Evolutionary conservation across 2,888 invertebrate genomes (phyloP), one percentile per base, ranked within the genome.

Genomic region (Lasius fuliginosus): DNA sequence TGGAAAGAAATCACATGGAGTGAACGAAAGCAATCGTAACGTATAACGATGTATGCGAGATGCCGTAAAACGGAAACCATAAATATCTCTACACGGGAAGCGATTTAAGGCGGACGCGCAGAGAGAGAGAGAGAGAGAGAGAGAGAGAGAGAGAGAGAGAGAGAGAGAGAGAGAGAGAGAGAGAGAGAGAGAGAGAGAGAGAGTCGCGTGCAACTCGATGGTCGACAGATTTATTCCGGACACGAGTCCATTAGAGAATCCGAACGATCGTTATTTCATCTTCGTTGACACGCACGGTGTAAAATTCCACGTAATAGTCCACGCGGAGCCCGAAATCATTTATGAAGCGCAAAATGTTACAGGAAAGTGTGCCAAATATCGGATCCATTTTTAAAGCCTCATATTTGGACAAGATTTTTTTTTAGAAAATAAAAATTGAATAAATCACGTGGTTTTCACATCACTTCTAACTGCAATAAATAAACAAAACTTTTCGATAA

Each of bases 61-160:
- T 18, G 60, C 64, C 89, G 82, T 82, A 82, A 86, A 89, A 33
- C 58, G 56, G 56, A 64, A 65, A 60, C 69, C 42, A 71, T 85
- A 86, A 88, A 89, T 64, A 74, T 74, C 53, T 27, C 49, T 58
- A 27, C 64, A 69, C 65, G 15, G 42, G 53, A 40, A 62, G 74
- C 75, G 82, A 86, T 88, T 88, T 84, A 86, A 46, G 15, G 69
- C 11, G 46, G 30, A 73, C 27, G 27, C 1, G 3, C 18, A 5
- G 5, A 36, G 3, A 5, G 3, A 33, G 30, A 30, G 3, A 30
- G 30, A 30, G 30, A 30, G 36, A 36, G 36, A 5, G 36, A 53
- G n/a, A n/a, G 49, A 53, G n/a, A 30, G 36, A 36, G 36, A 5
- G 36, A 53, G n/a, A n/a, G 49, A 53, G n/a, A 30, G 36, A 36